phyloP scores from a whole-genome alignment of 2,113 vertebrate species.

The Talpa occidentalis region DNA sequence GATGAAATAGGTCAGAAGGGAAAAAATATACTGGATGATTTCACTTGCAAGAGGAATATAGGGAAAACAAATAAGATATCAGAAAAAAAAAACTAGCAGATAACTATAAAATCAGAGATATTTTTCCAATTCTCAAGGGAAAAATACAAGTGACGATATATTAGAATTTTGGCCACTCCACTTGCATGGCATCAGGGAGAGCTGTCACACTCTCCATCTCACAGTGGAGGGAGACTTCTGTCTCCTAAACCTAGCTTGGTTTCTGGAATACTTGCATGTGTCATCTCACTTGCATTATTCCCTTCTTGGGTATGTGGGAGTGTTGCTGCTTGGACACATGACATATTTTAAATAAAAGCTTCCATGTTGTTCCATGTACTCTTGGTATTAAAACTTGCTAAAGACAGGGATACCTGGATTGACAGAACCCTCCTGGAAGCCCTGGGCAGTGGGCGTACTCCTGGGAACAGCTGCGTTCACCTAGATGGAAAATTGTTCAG shows the following conservation, averaged over 20 bases:
- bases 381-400: not conserved
- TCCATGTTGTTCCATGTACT: not conserved
- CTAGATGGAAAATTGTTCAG: not conserved
- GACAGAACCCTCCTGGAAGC: not conserved
- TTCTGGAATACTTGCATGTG: not conserved
- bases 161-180: not conserved
- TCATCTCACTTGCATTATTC: not conserved
- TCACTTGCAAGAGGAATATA: no score
- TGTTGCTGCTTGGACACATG: not conserved
- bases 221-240: not conserved
- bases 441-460: not conserved
- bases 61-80: no score
- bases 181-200: not conserved
- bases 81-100: no score
- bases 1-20: no score
- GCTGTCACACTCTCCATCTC: not conserved
- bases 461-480: not conserved
- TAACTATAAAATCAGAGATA: no score
- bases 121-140: not conserved
- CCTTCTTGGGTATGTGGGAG: not conserved
- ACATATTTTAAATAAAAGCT: not conserved
- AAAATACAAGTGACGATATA: not conserved
- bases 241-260: not conserved
- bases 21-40: no score
- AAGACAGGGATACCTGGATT: not conserved